Evolutionary conservation across 2,888 invertebrate species (phyloP).

Genomic region (Leucoptera coffeella): DNA sequence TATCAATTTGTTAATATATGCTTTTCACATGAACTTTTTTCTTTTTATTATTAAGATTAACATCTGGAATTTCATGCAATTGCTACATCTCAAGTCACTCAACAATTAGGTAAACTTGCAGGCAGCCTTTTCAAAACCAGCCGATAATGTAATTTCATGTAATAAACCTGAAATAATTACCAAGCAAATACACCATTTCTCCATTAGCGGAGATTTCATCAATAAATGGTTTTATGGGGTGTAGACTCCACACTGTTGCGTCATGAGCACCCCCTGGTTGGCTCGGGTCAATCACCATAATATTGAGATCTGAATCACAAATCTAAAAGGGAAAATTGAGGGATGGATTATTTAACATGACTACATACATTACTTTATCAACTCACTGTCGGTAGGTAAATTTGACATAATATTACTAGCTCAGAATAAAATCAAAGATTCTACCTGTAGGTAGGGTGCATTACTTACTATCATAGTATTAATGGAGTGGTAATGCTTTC

Average conservation of each 20-base stretch:
- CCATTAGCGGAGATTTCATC: not conserved
- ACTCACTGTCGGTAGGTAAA: no score
- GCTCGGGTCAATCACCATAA: slow-evolving; percentile 1
- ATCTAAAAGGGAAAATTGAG: slow-evolving; percentile 1
- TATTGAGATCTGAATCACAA: slow-evolving; percentile 1
- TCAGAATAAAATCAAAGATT: not conserved
- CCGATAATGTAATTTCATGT: no score
- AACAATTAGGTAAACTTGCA: no score
- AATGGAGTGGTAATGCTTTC: slow-evolving; percentile 9
- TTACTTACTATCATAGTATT: slow-evolving; percentile 10
- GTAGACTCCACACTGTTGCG: not conserved
- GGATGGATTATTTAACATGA: not conserved
- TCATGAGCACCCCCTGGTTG: not conserved
- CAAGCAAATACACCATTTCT: slow-evolving; percentile 1
- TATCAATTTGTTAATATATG: not conserved
- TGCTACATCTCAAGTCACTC: no score
- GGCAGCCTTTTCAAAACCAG: no score
- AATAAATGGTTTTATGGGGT: not conserved
- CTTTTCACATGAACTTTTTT: no score
- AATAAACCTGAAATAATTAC: no score
- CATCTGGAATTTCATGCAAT: no score
- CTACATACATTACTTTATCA: no score
- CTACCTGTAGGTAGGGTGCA: not conserved
- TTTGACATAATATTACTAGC: no score
- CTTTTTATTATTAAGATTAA: no score